Evolutionary conservation across 2,113 vertebrate species (phyloP).

Genomic region (Melanocharis versteri): DNA sequence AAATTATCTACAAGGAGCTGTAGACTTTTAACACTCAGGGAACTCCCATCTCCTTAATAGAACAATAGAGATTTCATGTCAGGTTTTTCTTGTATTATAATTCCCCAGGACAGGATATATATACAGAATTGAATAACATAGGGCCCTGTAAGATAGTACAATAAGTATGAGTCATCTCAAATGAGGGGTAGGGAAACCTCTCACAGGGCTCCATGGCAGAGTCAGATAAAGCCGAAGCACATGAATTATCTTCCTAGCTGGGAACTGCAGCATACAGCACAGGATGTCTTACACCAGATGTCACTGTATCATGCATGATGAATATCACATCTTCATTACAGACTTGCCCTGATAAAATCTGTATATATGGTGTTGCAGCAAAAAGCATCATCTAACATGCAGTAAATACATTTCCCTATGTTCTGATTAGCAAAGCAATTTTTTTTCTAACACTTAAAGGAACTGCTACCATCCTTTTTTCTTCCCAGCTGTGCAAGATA

Average conservation of each 20-base stretch:
- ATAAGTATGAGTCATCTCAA: background rate
- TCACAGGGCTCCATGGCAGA: background rate
- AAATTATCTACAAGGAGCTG: background rate
- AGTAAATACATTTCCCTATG: background rate
- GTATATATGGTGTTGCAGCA: background rate
- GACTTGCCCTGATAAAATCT: background rate
- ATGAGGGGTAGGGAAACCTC: background rate
- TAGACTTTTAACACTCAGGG: background rate
- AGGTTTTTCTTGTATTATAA: background rate
- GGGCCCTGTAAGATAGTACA: background rate
- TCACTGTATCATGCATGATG: slow-evolving; percentile 48
- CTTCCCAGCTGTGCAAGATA: background rate
- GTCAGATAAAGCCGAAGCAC: background rate
- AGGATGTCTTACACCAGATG: slow-evolving; percentile 39
- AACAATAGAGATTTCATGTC: background rate
- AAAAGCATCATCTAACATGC: background rate
- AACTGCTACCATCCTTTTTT: background rate
- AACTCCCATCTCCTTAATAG: background rate
- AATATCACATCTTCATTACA: slow-evolving; percentile 18
- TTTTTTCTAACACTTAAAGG: background rate
- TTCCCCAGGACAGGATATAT: background rate
- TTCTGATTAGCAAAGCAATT: background rate
- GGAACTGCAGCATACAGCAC: background rate
- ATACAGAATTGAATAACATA: background rate
- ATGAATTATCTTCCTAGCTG: background rate